Conservation (phyloP, 1,140 invertebrate species). For the Gonatopus flavifemur region DNA sequence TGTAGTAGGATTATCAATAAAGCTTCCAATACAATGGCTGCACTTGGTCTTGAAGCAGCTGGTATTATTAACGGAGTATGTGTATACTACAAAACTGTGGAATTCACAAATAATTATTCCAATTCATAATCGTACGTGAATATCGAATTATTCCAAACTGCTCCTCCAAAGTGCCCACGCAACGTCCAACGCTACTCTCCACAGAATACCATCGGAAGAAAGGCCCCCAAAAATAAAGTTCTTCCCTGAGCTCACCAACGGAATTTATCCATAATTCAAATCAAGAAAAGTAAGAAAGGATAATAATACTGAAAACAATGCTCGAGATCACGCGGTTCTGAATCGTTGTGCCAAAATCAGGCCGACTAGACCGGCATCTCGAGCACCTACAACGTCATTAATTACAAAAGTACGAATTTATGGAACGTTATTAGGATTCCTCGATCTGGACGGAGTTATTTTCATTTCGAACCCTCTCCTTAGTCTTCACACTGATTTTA, state of each 20-base stretch:
- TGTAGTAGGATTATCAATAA: constrained; percentile 78
- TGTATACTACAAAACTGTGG: constrained; percentile 73
- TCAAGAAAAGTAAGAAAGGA: constrained; percentile 28
- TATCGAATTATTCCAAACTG: constrained; percentile 47
- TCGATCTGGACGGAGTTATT: constrained; percentile 67
- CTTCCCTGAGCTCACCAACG: constrained; percentile 42
- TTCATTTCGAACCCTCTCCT: constrained; percentile 61
- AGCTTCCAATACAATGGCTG: constrained; percentile 48
- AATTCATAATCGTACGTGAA: constrained; percentile 52
- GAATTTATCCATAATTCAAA: constrained; percentile 44
- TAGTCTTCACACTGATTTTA: constrained; percentile 26
- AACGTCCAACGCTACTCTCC: constrained; percentile 45
- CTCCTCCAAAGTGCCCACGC: constrained; percentile 47
- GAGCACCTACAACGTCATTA: constrained; percentile 54
- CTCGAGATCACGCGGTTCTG: constrained; percentile 67
- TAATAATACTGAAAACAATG: constrained; percentile 39
- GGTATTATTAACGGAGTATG: constrained; percentile 76
- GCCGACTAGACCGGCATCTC: constrained; percentile 62
- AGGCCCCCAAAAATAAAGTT: constrained; percentile 58
- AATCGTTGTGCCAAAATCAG: constrained; percentile 56
- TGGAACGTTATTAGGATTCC: constrained; percentile 51
- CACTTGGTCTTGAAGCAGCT: constrained; percentile 77
- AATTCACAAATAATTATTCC: constrained; percentile 54
- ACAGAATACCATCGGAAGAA: constrained; percentile 50
- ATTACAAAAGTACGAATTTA: constrained; percentile 43